Percentiles rank a stretch among this genome's conserved stretches.
phyloP scores from a whole-genome alignment of 2,888 invertebrate species.

The Mesorhabditis sp. region DNA sequence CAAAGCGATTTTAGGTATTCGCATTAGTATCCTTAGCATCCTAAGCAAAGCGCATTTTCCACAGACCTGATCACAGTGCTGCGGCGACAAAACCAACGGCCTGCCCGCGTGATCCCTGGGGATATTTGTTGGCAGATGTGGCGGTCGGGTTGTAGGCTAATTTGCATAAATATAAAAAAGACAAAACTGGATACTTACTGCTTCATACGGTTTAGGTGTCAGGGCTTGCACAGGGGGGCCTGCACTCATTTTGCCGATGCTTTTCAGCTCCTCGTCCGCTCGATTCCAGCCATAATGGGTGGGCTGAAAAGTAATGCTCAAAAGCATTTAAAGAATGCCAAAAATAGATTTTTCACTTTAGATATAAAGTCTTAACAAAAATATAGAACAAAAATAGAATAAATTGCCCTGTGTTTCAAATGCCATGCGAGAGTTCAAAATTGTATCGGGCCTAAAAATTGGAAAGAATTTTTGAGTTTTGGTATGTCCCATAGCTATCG shows the following conservation, averaged over 20 bases:
- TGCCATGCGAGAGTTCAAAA: too few relatives aligned
- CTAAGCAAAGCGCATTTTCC: too few relatives aligned
- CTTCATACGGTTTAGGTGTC: not conserved
- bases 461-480: too few relatives aligned
- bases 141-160: not conserved
- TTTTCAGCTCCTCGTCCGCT: constrained; percentile 1
- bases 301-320: not conserved
- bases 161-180: not conserved
- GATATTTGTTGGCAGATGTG: constrained; percentile 18
- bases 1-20: too few relatives aligned
- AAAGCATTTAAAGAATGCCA: too few relatives aligned
- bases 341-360: too few relatives aligned
- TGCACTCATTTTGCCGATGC: not conserved
- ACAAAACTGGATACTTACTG: not conserved
- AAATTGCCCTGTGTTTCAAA: too few relatives aligned
- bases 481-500: too few relatives aligned
- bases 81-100: constrained; percentile 45
- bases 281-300: not conserved
- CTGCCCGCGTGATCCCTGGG: constrained; percentile 35
- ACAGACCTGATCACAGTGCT: constrained; percentile 42
- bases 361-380: too few relatives aligned
- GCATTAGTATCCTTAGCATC: too few relatives aligned
- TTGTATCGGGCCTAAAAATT: too few relatives aligned
- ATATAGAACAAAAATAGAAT: too few relatives aligned
- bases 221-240: not conserved